These are phyloP conservation scores for Aquatica leii DNA, from an alignment of 2,888 invertebrate genomes.

Conservation along the genomic window DNA sequence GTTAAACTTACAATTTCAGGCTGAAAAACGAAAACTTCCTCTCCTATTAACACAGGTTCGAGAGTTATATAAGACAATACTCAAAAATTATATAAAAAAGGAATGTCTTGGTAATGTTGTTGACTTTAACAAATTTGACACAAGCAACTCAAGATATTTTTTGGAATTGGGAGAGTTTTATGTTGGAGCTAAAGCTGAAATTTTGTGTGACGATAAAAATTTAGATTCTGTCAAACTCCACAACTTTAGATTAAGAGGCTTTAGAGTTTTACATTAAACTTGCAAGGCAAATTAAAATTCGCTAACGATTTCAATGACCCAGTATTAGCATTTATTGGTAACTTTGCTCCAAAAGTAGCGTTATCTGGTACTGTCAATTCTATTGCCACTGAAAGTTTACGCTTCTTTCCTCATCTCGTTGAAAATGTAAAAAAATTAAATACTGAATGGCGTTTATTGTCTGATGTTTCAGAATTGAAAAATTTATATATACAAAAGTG, in stretches of 20 bases:
- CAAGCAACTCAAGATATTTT: too few relatives aligned
- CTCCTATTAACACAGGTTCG: background rate
- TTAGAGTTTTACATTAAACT: background rate
- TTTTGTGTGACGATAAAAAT: background rate
- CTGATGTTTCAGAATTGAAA: background rate
- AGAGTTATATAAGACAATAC: background rate
- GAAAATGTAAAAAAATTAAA: constrained; percentile 15
- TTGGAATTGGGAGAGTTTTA: background rate
- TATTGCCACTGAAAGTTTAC: background rate
- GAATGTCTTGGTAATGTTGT: background rate
- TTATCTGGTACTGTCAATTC: background rate
- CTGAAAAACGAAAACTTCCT: background rate
- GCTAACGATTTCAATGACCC: too few relatives aligned
- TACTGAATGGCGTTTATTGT: constrained; percentile 17
- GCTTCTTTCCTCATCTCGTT: background rate
- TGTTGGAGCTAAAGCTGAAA: background rate
- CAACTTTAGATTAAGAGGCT: too few relatives aligned
- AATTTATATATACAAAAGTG: background rate
- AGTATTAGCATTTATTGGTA: background rate
- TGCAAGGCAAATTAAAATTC: too few relatives aligned
- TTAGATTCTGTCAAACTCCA: background rate
- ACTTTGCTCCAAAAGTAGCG: background rate
- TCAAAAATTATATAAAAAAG: background rate
- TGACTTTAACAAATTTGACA: background rate
- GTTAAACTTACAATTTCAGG: background rate